phyloP scores from a whole-genome alignment of 2,888 invertebrate genomes.

The Nymphalis polychloros region DNA sequence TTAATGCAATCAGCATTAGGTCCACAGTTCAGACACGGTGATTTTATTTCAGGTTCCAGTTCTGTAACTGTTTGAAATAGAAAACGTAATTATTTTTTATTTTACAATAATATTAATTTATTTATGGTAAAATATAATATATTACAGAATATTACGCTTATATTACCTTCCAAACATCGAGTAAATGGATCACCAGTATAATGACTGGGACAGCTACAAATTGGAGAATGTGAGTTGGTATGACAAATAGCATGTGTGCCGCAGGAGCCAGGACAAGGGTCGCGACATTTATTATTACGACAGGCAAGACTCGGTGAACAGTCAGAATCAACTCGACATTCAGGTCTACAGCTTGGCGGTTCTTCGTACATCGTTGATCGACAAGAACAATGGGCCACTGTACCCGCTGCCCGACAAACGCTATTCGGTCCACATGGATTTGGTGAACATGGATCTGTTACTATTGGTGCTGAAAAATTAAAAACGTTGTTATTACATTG shows the following conservation, averaged over 20 bases:
- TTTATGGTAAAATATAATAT: background rate
- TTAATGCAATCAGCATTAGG: conserved; percentile 87
- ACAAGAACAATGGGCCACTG: conserved; percentile 86
- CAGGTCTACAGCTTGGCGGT: conserved; percentile 89
- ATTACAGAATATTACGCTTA: background rate
- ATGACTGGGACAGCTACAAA: conserved; percentile 86
- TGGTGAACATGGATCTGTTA: conserved; percentile 83
- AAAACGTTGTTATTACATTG: conserved; percentile 5
- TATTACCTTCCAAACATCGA: conserved; percentile 83
- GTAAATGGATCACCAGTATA: conserved; percentile 89
- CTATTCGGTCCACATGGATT: conserved; percentile 88
- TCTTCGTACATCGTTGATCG: conserved; percentile 84
- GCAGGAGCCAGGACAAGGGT: conserved; percentile 89
- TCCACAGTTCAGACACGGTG: conserved; percentile 87
- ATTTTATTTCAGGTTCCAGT: conserved; percentile 68
- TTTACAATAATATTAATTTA: background rate
- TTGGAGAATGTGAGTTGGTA: conserved; percentile 88
- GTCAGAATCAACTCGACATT: conserved; percentile 86
- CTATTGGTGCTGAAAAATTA: conserved; percentile 51
- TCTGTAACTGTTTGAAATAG: conserved; percentile 53
- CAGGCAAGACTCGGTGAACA: conserved; percentile 85
- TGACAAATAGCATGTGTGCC: conserved; percentile 88
- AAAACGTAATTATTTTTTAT: conserved; percentile 1
- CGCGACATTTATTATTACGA: conserved; percentile 84
- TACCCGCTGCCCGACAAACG: conserved; percentile 84